Percentiles rank a stretch among this genome's conserved stretches.
These are phyloP conservation scores for Ypsolopha sequella DNA, from an alignment of 2,888 invertebrate genomes.

Conservation along the genomic window DNA sequence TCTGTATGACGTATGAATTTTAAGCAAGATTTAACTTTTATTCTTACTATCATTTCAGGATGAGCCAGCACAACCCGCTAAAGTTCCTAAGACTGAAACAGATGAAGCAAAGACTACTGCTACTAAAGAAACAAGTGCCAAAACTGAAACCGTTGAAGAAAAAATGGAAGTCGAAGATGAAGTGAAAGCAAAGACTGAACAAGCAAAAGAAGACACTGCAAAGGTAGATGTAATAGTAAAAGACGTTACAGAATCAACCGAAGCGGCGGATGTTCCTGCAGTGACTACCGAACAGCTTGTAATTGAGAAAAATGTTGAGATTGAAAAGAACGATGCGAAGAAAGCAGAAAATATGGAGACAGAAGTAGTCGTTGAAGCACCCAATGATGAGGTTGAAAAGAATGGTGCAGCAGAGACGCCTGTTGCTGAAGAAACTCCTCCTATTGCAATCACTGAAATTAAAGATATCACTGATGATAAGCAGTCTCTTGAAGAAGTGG, in stretches of 20 bases:
- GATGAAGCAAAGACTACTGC: constrained; percentile 31
- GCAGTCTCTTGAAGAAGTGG: constrained; percentile 29
- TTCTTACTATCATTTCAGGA: constrained; percentile 15
- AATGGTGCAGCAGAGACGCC: constrained; percentile 9
- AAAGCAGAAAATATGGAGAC: constrained; percentile 28
- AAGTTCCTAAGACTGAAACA: constrained; percentile 64
- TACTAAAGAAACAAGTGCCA: constrained; percentile 16
- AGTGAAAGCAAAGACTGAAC: constrained; percentile 12
- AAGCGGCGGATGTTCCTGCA: constrained; percentile 22
- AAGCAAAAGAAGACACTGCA: constrained; percentile 11
- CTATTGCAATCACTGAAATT: constrained; percentile 35
- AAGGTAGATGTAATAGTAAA: constrained; percentile 24
- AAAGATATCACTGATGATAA: constrained; percentile 41
- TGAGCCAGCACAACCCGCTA: constrained; percentile 50
- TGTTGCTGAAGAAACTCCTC: constrained; percentile 25
- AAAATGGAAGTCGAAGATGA: constrained; percentile 33
- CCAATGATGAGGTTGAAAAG: constrained; percentile 17
- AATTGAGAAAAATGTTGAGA: constrained; percentile 30
- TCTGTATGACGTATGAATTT: too few species aligned
- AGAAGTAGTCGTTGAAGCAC: constrained; percentile 23
- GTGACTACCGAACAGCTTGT: constrained; percentile 29
- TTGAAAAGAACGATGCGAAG: constrained; percentile 30
- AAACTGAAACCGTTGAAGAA: constrained; percentile 21
- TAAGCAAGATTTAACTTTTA: too few species aligned
- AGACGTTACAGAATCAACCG: constrained; percentile 29